Base-by-base conservation (phyloP, 2,797 vertebrate species). In the Scleropages formosus region DNA sequence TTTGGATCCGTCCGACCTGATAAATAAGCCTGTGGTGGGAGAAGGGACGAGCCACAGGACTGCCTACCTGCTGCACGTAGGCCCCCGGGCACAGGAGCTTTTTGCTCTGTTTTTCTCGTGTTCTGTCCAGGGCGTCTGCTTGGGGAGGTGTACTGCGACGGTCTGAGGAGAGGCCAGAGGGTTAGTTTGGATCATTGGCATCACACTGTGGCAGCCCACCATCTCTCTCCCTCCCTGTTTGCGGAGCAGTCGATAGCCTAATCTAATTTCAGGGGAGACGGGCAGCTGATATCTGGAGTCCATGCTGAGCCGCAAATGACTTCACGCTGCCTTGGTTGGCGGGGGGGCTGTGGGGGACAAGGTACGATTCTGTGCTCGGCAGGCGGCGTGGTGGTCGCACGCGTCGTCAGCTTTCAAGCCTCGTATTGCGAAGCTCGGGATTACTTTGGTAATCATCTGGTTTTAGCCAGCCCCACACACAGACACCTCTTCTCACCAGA, bases 251-350 rank as follows among this genome's bases (percentile, higher is more conserved):
- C 78, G 78, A 84, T 86, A 81, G 77, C 76, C 72, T 79, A 81
- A 85, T 84, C 79, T 81, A 77, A 81, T 84, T 84, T 80, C 39
- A 74, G 58, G 18, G 27, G 73, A 80, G 78, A 72, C 58, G 27
- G 78, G 67, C 76, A 73, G 76, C 76, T 31, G 63, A 53, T 73
- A 66, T 80, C 75, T 20, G 24, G 53, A 78, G 77, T 62, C 68
- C 82, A 70, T 22, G 78, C 80, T 74, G 78, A 46, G 78, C 49
- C 39, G 49, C 75, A 82, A 82, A 84, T 78, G 73, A 81, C 74
- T 83, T 80, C 70, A 70, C 49, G 46, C 62, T 26, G 72, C 56
- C 7, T 4, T 8, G 20, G 59, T 76, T 51, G 31, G 58, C 63
- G 60, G 70, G 51, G 20, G 60, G 7, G 44, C 46, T 70, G 26